These are phyloP conservation scores for Nylanderia fulva DNA, from an alignment of 1,140 invertebrate species.

Conservation along the genomic window DNA sequence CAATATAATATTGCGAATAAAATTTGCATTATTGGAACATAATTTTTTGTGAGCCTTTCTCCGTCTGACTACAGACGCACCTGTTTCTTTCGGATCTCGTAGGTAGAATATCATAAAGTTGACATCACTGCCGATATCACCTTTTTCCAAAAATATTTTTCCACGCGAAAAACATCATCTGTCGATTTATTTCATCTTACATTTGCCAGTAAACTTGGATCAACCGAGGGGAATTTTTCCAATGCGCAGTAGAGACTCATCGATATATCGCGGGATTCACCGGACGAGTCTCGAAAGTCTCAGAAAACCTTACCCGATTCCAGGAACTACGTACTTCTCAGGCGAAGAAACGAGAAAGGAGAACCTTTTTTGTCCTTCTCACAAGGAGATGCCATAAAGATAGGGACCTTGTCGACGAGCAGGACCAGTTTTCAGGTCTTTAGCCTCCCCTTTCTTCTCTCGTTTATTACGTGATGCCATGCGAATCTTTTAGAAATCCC, in stretches of 20 bases:
- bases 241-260: not conserved
- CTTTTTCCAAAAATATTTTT: not conserved
- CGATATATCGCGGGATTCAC: constrained; percentile 62
- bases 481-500: constrained; percentile 76
- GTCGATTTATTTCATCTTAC: not conserved
- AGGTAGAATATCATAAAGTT: not conserved
- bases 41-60: not conserved
- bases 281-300: constrained; percentile 79
- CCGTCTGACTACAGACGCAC: not conserved
- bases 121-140: not conserved
- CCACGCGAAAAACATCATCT: not conserved
- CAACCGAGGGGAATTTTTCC: not conserved
- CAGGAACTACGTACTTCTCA: constrained; percentile 73
- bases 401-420: constrained; percentile 69
- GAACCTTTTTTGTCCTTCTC: constrained; percentile 75
- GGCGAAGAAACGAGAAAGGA: not conserved
- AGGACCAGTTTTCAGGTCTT: constrained; percentile 77
- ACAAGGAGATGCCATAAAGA: constrained; percentile 80
- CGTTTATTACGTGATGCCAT: constrained; percentile 73
- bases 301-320: constrained; percentile 82
- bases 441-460: constrained; percentile 48
- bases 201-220: not conserved
- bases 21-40: constrained; percentile 13
- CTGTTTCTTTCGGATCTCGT: not conserved
- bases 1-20: not conserved